Conservation (phyloP, 2,888 invertebrate genomes). For the Colletes collaris region DNA sequence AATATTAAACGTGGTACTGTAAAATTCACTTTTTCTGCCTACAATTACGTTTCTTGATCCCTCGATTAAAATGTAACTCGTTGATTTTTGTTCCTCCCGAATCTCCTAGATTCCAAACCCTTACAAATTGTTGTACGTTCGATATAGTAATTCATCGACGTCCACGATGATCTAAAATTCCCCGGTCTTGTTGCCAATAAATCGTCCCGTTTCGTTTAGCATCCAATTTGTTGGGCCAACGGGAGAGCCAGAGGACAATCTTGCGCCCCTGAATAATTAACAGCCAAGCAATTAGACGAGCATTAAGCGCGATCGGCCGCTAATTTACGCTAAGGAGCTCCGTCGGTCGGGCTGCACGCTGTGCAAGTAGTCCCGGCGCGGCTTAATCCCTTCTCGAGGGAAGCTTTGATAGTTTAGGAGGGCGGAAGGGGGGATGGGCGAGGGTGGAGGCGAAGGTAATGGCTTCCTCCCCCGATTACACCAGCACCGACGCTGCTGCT, state of each 20-base stretch:
- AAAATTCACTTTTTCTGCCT: not conserved
- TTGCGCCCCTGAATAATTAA: constrained; percentile 49
- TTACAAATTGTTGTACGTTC: too few relatives aligned
- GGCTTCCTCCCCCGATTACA: constrained; percentile 64
- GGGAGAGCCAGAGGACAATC: not conserved
- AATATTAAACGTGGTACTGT: not conserved
- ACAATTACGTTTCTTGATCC: constrained; percentile 21
- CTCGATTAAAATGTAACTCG: constrained; percentile 10
- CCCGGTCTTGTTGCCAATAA: not conserved
- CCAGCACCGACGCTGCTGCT: constrained; percentile 46
- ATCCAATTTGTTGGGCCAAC: constrained; percentile 29
- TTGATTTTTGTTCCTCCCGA: not conserved
- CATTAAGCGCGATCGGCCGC: constrained; percentile 54
- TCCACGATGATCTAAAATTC: not conserved
- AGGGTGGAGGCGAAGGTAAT: constrained; percentile 60
- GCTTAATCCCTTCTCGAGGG: constrained; percentile 64
- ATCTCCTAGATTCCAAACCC: too few relatives aligned
- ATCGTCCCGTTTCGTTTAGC: constrained; percentile 22
- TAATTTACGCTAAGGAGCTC: constrained; percentile 62
- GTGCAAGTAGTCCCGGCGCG: constrained; percentile 54
- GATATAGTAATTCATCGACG: too few relatives aligned
- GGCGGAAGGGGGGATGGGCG: constrained; percentile 43
- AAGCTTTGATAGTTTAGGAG: constrained; percentile 53
- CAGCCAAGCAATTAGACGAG: constrained; percentile 49
- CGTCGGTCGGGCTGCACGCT: constrained; percentile 42